phyloP scores from a whole-genome alignment of 2,888 invertebrate genomes.

The Drosophila putrida region DNA sequence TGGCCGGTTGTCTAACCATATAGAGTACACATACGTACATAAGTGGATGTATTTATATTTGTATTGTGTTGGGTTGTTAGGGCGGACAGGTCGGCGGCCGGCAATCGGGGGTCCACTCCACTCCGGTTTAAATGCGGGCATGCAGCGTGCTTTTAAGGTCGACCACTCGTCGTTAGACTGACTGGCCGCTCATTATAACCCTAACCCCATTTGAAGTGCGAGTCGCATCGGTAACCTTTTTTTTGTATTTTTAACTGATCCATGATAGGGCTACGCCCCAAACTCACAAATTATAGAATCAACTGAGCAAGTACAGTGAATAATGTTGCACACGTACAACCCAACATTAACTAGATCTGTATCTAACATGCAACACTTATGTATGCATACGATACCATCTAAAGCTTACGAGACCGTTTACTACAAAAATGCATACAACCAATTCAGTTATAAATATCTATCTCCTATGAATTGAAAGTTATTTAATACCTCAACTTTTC shows the following conservation, averaged over 20 bases:
- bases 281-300: conserved; percentile 35
- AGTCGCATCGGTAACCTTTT: conserved; percentile 50
- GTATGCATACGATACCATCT: background rate
- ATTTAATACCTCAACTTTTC: no score
- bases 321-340: conserved; percentile 3
- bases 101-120: background rate
- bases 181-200: conserved; percentile 35
- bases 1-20: conserved; percentile 50
- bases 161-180: conserved; percentile 27
- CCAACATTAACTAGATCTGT: conserved; percentile 4
- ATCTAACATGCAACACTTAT: conserved; percentile 8
- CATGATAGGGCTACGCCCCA: conserved; percentile 41
- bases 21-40: conserved; percentile 24
- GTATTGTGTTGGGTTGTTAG: conserved; percentile 39
- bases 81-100: conserved; percentile 63
- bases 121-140: conserved; percentile 25
- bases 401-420: background rate
- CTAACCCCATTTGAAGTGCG: conserved; percentile 46
- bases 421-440: background rate
- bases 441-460: no score
- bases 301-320: conserved; percentile 31
- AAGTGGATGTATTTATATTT: background rate
- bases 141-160: conserved; percentile 46
- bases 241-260: conserved; percentile 12
- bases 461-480: no score